These are phyloP conservation scores for Pandemis cinnamomeana DNA, from an alignment of 2,888 invertebrate genomes.

Conservation along the genomic window DNA sequence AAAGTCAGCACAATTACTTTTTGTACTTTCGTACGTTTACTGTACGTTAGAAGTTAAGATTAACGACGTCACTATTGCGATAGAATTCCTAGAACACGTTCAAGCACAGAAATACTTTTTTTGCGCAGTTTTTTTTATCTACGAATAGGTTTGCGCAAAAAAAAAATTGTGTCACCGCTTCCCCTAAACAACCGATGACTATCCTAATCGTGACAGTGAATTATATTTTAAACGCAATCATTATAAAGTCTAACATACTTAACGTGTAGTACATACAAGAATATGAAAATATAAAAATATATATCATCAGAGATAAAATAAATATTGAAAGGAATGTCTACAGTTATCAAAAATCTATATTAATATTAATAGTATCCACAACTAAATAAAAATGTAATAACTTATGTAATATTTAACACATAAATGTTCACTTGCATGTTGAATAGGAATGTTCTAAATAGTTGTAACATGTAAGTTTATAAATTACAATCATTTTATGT, in stretches of 20 bases:
- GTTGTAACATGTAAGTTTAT: no score
- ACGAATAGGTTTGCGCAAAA: not conserved
- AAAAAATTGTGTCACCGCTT: no score
- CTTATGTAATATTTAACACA: constrained; percentile 18
- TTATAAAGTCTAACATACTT: not conserved
- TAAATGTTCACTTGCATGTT: constrained; percentile 4
- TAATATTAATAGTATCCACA: not conserved
- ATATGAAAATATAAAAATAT: constrained; percentile 1
- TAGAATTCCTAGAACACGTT: no score
- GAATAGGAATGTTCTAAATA: not conserved
- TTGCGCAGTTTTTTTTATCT: no score
- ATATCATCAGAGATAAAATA: not conserved
- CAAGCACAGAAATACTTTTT: no score
- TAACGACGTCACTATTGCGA: not conserved
- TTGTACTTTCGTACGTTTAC: constrained; percentile 16
- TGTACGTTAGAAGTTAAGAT: not conserved
- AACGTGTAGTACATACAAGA: not conserved
- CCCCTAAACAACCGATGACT: not conserved
- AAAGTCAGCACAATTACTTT: not conserved
- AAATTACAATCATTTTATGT: no score
- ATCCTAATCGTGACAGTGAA: not conserved
- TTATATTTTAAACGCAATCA: not conserved
- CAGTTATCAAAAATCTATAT: constrained; percentile 4
- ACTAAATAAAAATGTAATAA: constrained; percentile 14
- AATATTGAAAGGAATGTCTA: constrained; percentile 23